These are phyloP conservation scores for Leiothrix lutea DNA, from an alignment of 2,113 vertebrate species.

Conservation along the genomic window DNA sequence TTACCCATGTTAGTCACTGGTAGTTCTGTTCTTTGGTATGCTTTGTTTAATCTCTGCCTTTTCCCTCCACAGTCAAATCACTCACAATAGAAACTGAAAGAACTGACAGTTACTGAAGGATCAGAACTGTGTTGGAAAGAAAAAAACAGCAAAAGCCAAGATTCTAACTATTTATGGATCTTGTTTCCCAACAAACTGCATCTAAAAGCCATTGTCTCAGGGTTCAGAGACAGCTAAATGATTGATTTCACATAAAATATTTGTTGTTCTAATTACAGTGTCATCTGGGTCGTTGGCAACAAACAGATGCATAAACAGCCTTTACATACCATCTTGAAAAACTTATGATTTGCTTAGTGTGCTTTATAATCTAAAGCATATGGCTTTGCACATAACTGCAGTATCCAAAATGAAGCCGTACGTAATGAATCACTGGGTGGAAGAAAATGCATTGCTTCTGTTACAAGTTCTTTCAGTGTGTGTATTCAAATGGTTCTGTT, in stretches of 20 bases:
- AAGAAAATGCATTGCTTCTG: constrained; percentile 75
- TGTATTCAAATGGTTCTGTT: constrained; percentile 80
- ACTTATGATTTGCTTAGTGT: constrained; percentile 77
- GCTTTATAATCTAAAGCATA: constrained; percentile 84
- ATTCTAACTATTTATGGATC: constrained; percentile 63
- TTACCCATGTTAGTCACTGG: not conserved
- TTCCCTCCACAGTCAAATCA: not conserved
- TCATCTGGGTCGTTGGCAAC: constrained; percentile 82
- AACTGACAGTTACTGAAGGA: constrained; percentile 48
- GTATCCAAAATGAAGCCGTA: constrained; percentile 77
- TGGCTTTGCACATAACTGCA: constrained; percentile 73
- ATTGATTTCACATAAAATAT: constrained; percentile 89
- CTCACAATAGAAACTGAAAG: constrained; percentile 44
- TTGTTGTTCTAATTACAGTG: constrained; percentile 84
- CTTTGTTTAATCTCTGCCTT: constrained; percentile 36
- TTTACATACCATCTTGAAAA: constrained; percentile 79
- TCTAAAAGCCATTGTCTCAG: constrained; percentile 70
- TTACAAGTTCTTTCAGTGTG: constrained; percentile 65
- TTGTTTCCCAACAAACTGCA: constrained; percentile 58
- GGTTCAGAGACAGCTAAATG: constrained; percentile 77
- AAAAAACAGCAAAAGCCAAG: constrained; percentile 28
- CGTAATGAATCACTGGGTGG: constrained; percentile 76
- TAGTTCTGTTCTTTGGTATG: not conserved
- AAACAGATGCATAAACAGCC: constrained; percentile 80
- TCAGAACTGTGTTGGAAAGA: not conserved